Conservation (phyloP, 2,113 vertebrate species). For the Narcine bancroftii region DNA sequence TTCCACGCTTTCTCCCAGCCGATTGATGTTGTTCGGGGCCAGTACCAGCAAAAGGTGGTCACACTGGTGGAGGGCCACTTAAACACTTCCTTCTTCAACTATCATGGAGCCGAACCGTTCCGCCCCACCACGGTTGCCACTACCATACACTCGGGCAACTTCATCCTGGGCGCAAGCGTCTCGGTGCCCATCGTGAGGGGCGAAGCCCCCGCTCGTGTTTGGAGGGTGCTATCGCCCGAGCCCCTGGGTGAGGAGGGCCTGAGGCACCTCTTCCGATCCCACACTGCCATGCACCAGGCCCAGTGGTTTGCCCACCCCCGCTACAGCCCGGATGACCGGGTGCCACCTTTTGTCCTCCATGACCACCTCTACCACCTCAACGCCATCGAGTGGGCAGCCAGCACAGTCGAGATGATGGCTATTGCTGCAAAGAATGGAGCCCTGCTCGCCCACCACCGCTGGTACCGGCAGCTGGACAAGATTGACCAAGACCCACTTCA, state of each 20-base stretch:
- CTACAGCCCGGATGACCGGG: slow-evolving; percentile 58
- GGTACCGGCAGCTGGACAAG: slow-evolving; percentile 57
- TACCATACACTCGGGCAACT: slow-evolving; percentile 56
- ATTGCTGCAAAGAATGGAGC: slow-evolving; percentile 74
- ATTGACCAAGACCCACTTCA: slow-evolving; percentile 78
- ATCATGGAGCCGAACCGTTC: slow-evolving; percentile 51
- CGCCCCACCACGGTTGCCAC: slow-evolving; percentile 59
- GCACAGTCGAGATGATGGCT: slow-evolving; percentile 85
- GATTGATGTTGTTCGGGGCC: slow-evolving; percentile 57
- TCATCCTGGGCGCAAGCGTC: slow-evolving; percentile 62
- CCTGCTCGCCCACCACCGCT: slow-evolving; percentile 77
- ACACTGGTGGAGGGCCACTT: slow-evolving; percentile 73
- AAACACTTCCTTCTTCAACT: slow-evolving; percentile 72
- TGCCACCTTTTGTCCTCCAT: slow-evolving; percentile 74
- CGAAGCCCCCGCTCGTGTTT: slow-evolving; percentile 47
- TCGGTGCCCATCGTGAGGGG: slow-evolving; percentile 52
- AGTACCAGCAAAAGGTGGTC: slow-evolving; percentile 64
- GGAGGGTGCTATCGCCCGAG: slow-evolving; percentile 74
- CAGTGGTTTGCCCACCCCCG: slow-evolving; percentile 75
- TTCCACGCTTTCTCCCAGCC: slow-evolving; percentile 75
- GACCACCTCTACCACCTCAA: slow-evolving; percentile 77
- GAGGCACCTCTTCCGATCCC: slow-evolving; percentile 64
- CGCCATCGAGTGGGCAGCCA: slow-evolving; percentile 73
- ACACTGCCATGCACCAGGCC: slow-evolving; percentile 58
- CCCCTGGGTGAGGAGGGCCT: slow-evolving; percentile 64